These are phyloP conservation scores for Gasteruption jaculator DNA, from an alignment of 2,888 invertebrate species.

Conservation along the genomic window DNA sequence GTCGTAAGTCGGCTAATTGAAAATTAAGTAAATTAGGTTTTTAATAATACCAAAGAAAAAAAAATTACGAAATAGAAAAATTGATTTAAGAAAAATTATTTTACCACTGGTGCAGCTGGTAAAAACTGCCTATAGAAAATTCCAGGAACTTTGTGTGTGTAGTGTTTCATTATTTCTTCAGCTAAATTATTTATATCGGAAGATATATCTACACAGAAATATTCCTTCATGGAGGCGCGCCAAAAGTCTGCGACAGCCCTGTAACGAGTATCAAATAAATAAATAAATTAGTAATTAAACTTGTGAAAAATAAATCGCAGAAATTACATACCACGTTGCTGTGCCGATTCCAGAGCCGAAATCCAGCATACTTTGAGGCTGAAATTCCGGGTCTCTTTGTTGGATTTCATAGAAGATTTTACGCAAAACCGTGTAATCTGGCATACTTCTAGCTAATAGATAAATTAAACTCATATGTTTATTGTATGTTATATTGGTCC, in stretches of 20 bases:
- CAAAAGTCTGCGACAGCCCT: slow-evolving; percentile 74
- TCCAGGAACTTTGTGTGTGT: slow-evolving; percentile 58
- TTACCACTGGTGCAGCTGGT: slow-evolving; percentile 60
- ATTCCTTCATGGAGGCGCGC: slow-evolving; percentile 71
- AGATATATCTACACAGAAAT: slow-evolving; percentile 81
- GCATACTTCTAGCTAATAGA: slow-evolving; percentile 65
- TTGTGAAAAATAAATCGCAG: background rate
- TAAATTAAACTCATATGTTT: slow-evolving; percentile 65
- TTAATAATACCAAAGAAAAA: slow-evolving; percentile 35
- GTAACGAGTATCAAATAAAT: slow-evolving; percentile 11
- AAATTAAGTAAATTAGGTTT: slow-evolving; percentile 16
- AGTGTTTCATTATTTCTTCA: slow-evolving; percentile 64
- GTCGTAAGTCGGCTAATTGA: slow-evolving; percentile 63
- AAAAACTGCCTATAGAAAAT: slow-evolving; percentile 78
- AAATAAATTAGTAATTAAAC: slow-evolving; percentile 7
- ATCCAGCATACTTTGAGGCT: slow-evolving; percentile 77
- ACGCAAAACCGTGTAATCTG: slow-evolving; percentile 70
- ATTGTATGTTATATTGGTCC: slow-evolving; percentile 72
- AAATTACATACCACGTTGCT: slow-evolving; percentile 64
- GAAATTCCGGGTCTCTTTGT: slow-evolving; percentile 61
- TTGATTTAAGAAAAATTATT: slow-evolving; percentile 19
- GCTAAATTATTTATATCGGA: slow-evolving; percentile 78
- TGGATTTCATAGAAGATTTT: slow-evolving; percentile 73
- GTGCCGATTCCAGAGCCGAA: slow-evolving; percentile 90
- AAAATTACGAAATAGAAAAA: slow-evolving; percentile 4